Percentiles rank a stretch among this genome's conserved stretches.
phyloP scores from a whole-genome alignment of 2,888 invertebrate genomes.

The Apamea monoglypha region DNA sequence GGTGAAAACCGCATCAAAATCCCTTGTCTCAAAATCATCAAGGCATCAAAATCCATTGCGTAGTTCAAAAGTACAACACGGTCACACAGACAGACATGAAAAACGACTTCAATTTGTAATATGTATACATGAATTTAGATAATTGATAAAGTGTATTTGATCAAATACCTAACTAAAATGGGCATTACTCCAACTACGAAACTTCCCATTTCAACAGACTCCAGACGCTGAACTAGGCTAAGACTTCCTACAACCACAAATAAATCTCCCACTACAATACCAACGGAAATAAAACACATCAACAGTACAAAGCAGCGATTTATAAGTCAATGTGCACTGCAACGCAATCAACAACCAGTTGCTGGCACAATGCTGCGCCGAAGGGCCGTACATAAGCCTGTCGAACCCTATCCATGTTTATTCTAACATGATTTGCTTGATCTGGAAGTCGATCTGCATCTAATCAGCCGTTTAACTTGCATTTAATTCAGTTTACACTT shows the following conservation, averaged over 20 bases:
- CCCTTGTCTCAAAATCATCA: not conserved
- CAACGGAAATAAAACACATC: conserved; percentile 65
- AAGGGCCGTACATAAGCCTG: conserved; percentile 59
- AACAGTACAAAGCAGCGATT: conserved; percentile 62
- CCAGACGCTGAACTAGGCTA: conserved; percentile 29
- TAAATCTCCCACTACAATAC: conserved; percentile 54
- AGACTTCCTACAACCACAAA: conserved; percentile 43
- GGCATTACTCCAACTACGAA: conserved; percentile 2
- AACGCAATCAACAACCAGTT: conserved; percentile 59
- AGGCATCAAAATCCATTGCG: not conserved
- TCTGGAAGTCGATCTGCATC: conserved; percentile 71
- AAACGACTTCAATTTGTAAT: not conserved
- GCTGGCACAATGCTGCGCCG: conserved; percentile 44
- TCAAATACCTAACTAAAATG: conserved; percentile 9
- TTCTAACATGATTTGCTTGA: conserved; percentile 75
- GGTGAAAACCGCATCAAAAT: not conserved
- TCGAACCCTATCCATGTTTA: conserved; percentile 69
- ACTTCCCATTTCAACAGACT: conserved; percentile 36
- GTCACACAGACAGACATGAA: not conserved
- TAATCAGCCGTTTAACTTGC: conserved; percentile 69
- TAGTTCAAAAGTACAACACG: not conserved
- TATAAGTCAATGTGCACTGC: conserved; percentile 59
- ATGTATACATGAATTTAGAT: not conserved
- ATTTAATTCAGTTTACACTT: conserved; percentile 58
- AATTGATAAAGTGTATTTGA: not conserved